A percentile compares a stretch with the other conserved stretches of the same genome.
Conservation (phyloP, 2,797 vertebrate genomes). For the Paramormyrops hopkinsi region DNA sequence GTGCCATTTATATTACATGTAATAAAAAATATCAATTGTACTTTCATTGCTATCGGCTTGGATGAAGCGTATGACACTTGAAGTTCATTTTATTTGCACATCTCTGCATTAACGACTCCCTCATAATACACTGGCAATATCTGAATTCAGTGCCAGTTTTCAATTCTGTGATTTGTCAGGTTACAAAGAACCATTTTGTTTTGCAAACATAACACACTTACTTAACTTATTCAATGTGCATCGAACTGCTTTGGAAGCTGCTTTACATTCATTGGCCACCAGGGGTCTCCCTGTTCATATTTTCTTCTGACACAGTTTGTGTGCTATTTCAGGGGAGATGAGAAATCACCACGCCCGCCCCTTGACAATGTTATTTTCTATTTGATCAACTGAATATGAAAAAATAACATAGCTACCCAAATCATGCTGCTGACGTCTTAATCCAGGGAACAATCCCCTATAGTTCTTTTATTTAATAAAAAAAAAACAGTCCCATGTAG, state of each 20-base stretch:
- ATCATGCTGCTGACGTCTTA: not conserved
- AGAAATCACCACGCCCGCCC: not conserved
- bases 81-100: not conserved
- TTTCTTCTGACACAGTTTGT: not conserved
- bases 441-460: not conserved
- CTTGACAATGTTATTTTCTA: not conserved
- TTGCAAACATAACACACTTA: not conserved
- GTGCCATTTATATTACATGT: not conserved
- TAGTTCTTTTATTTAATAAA: not conserved
- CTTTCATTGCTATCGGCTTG: not conserved
- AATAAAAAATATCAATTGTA: not conserved
- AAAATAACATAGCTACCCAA: not conserved
- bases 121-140: not conserved
- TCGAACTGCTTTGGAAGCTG: not conserved
- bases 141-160: not conserved
- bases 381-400: not conserved
- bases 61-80: not conserved
- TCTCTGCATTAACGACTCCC: not conserved
- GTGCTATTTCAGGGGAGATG: not conserved
- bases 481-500: not conserved
- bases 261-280: not conserved
- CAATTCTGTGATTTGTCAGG: not conserved
- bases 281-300: conserved; percentile 8
- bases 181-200: not conserved
- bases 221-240: not conserved